Base-by-base conservation (phyloP, 1,140 invertebrate species). In the Elymnias hypermnestra region DNA sequence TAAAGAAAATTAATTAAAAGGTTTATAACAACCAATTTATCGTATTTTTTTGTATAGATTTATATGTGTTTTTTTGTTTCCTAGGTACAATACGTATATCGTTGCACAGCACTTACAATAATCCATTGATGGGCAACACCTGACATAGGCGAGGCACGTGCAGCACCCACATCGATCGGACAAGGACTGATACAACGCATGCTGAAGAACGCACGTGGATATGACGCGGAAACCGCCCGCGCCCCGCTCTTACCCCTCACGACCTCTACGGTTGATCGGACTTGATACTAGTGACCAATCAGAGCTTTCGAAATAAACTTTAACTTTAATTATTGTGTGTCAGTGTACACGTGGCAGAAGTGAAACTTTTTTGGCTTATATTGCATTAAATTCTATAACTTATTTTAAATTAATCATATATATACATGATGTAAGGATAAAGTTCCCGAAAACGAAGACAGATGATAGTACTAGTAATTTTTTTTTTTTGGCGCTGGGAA, bases 21-120 rank as follows among this genome's bases (percentile, higher is more conserved):
- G n/a, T n/a, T n/a, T n/a, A n/a, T n/a, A n/a, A n/a, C n/a, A n/a
- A n/a, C n/a, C n/a, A n/a, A n/a, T n/a, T n/a, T n/a, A n/a, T n/a
- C n/a, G n/a, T n/a, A n/a, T n/a, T n/a, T n/a, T n/a, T n/a, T n/a
- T n/a, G n/a, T n/a, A n/a, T n/a, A n/a, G n/a, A n/a, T n/a, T n/a
- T n/a, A n/a, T n/a, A n/a, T n/a, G n/a, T n/a, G n/a, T n/a, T n/a
- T n/a, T n/a, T n/a, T n/a, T n/a, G n/a, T 40, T 56, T 43, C 5
- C 3, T 58, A 83, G 82, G 82, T 61, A 85, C 82, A 5, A 82
- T 85, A 31, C 72, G 82, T 39, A 79, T 85, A 40, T 85, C 82
- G 43, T 72, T 83, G 67, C 68, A 83, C 49, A 85, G 82, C 78
- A 83, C 73, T 29, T 85, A 83, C 61, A 85, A 84, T 53, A 81